Evolutionary conservation across 1,140 invertebrate species (phyloP), one percentile per base, ranked within the genome.

Genomic region (Leucophenga varia): DNA sequence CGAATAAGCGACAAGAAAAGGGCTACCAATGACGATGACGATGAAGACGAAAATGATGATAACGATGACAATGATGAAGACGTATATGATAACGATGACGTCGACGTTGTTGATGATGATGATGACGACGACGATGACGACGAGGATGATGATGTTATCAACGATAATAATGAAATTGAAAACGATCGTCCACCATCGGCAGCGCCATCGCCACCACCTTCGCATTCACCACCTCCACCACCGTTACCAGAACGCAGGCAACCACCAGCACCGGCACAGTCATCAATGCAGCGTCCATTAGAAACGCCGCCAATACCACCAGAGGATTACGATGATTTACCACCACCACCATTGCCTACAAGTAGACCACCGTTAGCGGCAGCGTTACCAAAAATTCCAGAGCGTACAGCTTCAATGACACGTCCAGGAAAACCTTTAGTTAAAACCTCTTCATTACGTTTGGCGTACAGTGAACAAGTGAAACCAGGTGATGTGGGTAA

Each of bases 131-230:
- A 43, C 9, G 47, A 49, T 21, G 47, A 44, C 0, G 30, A 34
- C 3, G 17, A 34, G 6, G 31, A 44, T 16, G 30, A 30, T 6
- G 35, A 36, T 18, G 43, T 36, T 8, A 25, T 19, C 17, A 32
- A 35, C 3, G 43, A 36, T 10, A 32, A 44, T 1, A 18, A 44
- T 4, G 17, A 20, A 3, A 9, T 22, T 9, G 43, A 38, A 18
- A 47, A 38, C 22, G 16, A 30, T 43, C 32, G 44, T 4, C 49
- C 49, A 30, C 49, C 49, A 4, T 52, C 55, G 64, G 71, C 43
- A 61, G 57, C 36, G 55, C 59, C 45, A 28, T 65, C 43, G 60
- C 59, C 52, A 56, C 52, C 43, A 68, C 71, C 35, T 10, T 16
- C 6, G 3, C 9, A 17, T 16, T 67, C 63, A 2, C 57, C 60